These are phyloP conservation scores for Rhinopomastus cyanomelas DNA, from an alignment of 2,113 vertebrate genomes.

Conservation along the genomic window DNA sequence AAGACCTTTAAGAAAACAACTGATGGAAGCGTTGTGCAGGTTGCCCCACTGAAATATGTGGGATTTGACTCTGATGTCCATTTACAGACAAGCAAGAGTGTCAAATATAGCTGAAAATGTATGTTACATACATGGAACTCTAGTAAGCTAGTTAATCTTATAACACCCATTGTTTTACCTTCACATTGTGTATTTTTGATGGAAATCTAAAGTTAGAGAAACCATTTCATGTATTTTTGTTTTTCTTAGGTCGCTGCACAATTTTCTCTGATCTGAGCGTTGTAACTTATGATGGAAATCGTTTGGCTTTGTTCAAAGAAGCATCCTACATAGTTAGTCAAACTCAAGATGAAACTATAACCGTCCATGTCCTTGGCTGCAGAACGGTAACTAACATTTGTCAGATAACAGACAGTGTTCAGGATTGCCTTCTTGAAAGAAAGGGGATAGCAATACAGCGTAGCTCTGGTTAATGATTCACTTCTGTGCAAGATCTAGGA, in stretches of 20 bases:
- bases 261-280: constrained; percentile 93
- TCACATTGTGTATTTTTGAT: background rate
- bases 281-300: constrained; percentile 91
- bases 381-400: constrained; percentile 72
- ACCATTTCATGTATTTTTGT: background rate
- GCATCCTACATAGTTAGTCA: constrained; percentile 87
- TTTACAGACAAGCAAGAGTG: background rate
- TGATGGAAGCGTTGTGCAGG: background rate
- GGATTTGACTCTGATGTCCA: background rate
- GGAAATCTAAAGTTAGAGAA: background rate
- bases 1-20: background rate
- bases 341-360: constrained; percentile 84
- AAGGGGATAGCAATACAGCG: background rate
- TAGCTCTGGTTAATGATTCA: background rate
- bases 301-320: constrained; percentile 87
- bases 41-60: background rate
- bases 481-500: background rate
- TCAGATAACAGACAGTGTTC: background rate
- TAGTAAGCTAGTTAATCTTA: background rate
- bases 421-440: background rate
- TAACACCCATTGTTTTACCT: background rate
- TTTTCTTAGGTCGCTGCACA: constrained; percentile 88
- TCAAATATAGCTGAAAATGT: background rate
- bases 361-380: constrained; percentile 86
- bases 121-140: background rate